Conservation (phyloP, 2,888 invertebrate genomes). For the Pachycephus smyrnensis region DNA sequence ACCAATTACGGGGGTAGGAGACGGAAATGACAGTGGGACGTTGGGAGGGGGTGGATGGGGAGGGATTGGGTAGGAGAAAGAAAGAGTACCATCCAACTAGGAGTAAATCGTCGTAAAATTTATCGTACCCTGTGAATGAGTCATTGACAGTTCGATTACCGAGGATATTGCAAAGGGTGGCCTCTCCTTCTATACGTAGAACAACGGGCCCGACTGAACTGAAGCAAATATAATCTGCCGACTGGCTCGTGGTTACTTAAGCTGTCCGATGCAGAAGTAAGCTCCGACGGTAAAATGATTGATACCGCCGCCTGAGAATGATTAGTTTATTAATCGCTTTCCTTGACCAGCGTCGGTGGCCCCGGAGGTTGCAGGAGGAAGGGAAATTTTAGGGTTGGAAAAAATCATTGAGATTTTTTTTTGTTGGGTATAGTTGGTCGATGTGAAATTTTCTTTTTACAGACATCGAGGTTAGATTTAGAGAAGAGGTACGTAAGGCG, state of each 20-base stretch:
- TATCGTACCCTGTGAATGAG: conserved; percentile 26
- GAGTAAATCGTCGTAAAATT: conserved; percentile 20
- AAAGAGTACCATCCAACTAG: background rate
- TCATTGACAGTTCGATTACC: conserved; percentile 29
- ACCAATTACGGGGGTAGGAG: background rate
- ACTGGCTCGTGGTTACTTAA: conserved; percentile 45
- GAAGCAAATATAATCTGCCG: conserved; percentile 46
- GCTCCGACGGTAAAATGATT: conserved; percentile 52
- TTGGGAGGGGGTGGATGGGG: background rate
- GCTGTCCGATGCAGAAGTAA: conserved; percentile 53
- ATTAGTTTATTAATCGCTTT: conserved; percentile 60
- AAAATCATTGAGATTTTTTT: background rate
- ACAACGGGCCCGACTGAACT: conserved; percentile 41
- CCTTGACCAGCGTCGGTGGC: conserved; percentile 41
- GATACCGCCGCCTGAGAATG: conserved; percentile 54
- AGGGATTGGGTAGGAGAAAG: no score
- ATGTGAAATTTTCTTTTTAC: background rate
- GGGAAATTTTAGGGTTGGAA: background rate
- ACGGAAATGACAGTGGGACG: background rate
- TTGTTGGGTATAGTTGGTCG: background rate
- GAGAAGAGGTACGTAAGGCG: no score
- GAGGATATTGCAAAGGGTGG: conserved; percentile 13
- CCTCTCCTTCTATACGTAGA: conserved; percentile 18
- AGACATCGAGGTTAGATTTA: no score
- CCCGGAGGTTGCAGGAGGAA: background rate